A percentile compares a stretch with the other conserved stretches of the same genome.
phyloP scores from a whole-genome alignment of 1,140 invertebrate species.

The Spodoptera litura region DNA sequence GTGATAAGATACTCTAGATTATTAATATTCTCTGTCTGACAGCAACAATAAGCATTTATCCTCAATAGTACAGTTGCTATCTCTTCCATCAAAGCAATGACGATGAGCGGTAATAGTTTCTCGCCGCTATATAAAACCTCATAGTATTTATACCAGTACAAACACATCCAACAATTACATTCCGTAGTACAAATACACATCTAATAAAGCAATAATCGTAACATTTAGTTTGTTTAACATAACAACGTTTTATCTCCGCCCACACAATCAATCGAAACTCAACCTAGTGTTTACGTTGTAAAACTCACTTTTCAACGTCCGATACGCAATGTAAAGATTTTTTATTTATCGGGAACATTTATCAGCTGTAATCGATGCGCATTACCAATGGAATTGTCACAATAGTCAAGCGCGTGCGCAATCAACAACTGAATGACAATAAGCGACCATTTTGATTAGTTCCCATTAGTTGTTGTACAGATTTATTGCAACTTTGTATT shows the following conservation, averaged over 20 bases:
- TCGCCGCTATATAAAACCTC: not conserved
- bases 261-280: constrained; percentile 22
- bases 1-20: too few species aligned
- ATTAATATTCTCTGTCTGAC: too few species aligned
- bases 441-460: constrained; percentile 42
- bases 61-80: too few species aligned
- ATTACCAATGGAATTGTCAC: constrained; percentile 54
- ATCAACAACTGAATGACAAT: constrained; percentile 47
- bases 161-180: constrained; percentile 31
- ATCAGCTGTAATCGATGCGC: constrained; percentile 52
- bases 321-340: constrained; percentile 35
- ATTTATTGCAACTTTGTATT: constrained; percentile 29
- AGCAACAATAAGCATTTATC: too few species aligned
- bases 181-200: constrained; percentile 38
- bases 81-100: too few species aligned
- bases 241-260: constrained; percentile 32
- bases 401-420: constrained; percentile 49
- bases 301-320: constrained; percentile 2
- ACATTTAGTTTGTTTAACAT: constrained; percentile 36
- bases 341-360: constrained; percentile 43
- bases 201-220: constrained; percentile 41
- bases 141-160: constrained; percentile 5
- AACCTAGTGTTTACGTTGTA: constrained; percentile 5
- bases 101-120: not conserved
- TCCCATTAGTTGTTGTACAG: constrained; percentile 29